phyloP scores from a whole-genome alignment of 2,888 invertebrate genomes.

The Chalcis sispes region DNA sequence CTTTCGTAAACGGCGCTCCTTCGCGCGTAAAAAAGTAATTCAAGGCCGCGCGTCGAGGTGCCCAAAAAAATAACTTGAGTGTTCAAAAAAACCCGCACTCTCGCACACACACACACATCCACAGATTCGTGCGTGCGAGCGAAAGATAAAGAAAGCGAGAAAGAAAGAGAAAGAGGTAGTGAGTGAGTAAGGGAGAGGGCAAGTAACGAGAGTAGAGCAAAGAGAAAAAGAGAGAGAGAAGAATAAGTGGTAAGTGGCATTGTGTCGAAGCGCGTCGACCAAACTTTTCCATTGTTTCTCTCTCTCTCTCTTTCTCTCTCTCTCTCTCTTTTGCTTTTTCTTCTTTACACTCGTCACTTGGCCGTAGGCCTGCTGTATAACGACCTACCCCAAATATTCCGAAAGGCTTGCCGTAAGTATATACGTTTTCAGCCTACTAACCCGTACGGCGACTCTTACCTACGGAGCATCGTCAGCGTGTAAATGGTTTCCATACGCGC shows the following conservation, averaged over 20 bases:
- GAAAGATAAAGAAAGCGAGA: not conserved
- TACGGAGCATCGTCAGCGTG: no score
- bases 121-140: not conserved
- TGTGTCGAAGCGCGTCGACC: slow-evolving; percentile 58
- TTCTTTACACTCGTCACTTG: slow-evolving; percentile 31
- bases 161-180: not conserved
- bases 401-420: slow-evolving; percentile 8
- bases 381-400: slow-evolving; percentile 54
- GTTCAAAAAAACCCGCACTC: no score
- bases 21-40: slow-evolving; percentile 34
- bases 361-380: not conserved
- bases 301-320: slow-evolving; percentile 47
- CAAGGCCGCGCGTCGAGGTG: slow-evolving; percentile 36
- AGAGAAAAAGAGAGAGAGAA: slow-evolving; percentile 12
- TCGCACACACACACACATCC: no score
- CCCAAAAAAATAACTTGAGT: slow-evolving; percentile 27
- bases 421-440: no score
- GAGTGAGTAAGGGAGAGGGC: not conserved
- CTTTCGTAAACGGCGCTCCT: no score
- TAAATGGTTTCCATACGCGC: no score
- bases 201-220: not conserved
- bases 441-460: no score
- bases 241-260: slow-evolving; percentile 24
- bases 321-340: slow-evolving; percentile 27
- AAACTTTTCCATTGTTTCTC: slow-evolving; percentile 51